Conservation (phyloP, 2,797 vertebrate genomes). For the Pseudocheirus occidentalis region DNA sequence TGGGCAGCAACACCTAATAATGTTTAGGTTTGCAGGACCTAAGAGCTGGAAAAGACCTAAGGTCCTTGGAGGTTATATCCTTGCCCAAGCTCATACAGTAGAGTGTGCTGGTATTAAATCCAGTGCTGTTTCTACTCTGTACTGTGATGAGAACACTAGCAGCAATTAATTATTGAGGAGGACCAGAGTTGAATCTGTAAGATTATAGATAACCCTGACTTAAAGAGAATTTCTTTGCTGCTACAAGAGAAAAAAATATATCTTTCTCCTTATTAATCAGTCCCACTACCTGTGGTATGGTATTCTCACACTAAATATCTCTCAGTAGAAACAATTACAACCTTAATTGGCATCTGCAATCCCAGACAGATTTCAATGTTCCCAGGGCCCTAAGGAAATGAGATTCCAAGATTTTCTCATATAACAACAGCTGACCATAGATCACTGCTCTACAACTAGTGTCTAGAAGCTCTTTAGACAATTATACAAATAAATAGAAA, state of each 20-base stretch:
- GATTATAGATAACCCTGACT: background rate
- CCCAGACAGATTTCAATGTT: background rate
- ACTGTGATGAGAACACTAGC: background rate
- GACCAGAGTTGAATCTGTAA: background rate
- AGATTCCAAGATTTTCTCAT: background rate
- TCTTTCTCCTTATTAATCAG: background rate
- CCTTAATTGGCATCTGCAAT: background rate
- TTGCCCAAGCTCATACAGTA: background rate
- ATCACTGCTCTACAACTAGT: background rate
- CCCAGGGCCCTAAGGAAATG: background rate
- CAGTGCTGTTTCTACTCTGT: background rate
- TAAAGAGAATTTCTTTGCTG: background rate
- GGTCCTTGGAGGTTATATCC: background rate
- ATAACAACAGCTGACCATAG: background rate
- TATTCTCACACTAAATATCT: conserved; percentile 8
- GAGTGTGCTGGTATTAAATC: background rate
- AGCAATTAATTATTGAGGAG: background rate
- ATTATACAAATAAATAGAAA: background rate
- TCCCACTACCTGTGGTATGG: background rate
- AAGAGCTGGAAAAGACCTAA: background rate
- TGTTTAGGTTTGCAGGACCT: background rate
- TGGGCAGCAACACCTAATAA: background rate
- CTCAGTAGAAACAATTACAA: background rate
- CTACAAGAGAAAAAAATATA: background rate
- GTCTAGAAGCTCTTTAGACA: background rate